These are phyloP conservation scores for Oryzias javanicus DNA, from an alignment of 2,113 vertebrate species.

Conservation along the genomic window DNA sequence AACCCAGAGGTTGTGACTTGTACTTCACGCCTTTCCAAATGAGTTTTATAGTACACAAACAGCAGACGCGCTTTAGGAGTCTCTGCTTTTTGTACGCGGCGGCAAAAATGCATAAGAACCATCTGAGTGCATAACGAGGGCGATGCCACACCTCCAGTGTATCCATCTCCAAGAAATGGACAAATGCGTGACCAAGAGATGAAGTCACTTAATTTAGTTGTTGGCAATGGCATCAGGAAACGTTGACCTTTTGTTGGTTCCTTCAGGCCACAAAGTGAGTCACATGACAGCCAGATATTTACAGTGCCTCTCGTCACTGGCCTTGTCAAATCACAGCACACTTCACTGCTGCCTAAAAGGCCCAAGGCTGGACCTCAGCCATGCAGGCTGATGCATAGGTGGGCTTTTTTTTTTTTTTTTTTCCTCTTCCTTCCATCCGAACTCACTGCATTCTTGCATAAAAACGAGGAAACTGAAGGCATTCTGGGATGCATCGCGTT, in stretches of 20 bases:
- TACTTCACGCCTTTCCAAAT: constrained; percentile 2
- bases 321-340: constrained; percentile 75
- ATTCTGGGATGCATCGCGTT: constrained; percentile 19
- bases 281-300: constrained; percentile 73
- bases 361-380: constrained; percentile 57
- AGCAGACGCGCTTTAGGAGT: constrained; percentile 8
- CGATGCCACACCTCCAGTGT: constrained; percentile 55
- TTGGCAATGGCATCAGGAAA: constrained; percentile 73
- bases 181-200: constrained; percentile 57
- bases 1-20: constrained; percentile 44
- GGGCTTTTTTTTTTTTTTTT: constrained; percentile 22
- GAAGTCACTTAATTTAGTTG: constrained; percentile 71
- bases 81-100: constrained; percentile 3
- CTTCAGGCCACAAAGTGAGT: constrained; percentile 69
- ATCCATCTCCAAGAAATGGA: constrained; percentile 52
- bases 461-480: constrained; percentile 27
- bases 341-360: constrained; percentile 60
- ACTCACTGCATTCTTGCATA: constrained; percentile 31
- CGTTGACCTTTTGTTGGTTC: constrained; percentile 71
- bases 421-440: constrained; percentile 27
- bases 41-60: neutral
- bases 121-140: neutral
- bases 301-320: constrained; percentile 71
- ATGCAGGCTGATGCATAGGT: constrained; percentile 59
- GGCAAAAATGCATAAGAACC: constrained; percentile 10